Evolutionary conservation across 1,140 invertebrate genomes (phyloP), one percentile per base, ranked within the genome.

Genomic region (Penaeus vannamei): DNA sequence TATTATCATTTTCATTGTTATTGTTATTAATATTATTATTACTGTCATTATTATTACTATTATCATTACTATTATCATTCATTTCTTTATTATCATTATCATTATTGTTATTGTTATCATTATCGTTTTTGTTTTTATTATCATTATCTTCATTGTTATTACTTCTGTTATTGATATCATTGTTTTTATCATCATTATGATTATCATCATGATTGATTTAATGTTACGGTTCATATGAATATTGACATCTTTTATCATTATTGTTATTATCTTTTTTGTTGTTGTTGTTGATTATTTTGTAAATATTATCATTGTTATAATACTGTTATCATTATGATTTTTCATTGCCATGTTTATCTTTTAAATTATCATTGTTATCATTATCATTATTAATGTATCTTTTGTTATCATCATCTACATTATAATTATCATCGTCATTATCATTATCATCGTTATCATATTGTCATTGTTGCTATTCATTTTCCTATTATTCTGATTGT

Each of bases 41-140:
- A 64, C n/a, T 64, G n/a, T 64, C n/a, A 64, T 64, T 64, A 64
- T 64, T 64, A 64, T 64, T 64, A 64, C n/a, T 64, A 64, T 64
- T 64, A 64, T n/a, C n/a, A n/a, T n/a, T n/a, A n/a, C n/a, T n/a
- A n/a, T n/a, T n/a, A n/a, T n/a, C n/a, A n/a, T n/a, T n/a, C n/a
- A n/a, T n/a, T n/a, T n/a, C n/a, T n/a, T n/a, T n/a, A n/a, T n/a
- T n/a, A n/a, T n/a, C n/a, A n/a, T n/a, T n/a, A n/a, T n/a, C n/a
- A n/a, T n/a, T n/a, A n/a, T n/a, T n/a, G n/a, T n/a, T n/a, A n/a
- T n/a, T n/a, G n/a, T n/a, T n/a, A n/a, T n/a, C n/a, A n/a, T n/a
- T n/a, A n/a, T n/a, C n/a, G n/a, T n/a, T n/a, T n/a, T n/a, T n/a
- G n/a, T n/a, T n/a, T n/a, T 46, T 46, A 46, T 46, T 46, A 10